phyloP scores from a whole-genome alignment of 2,888 invertebrate genomes.

The Danaus chrysippus region DNA sequence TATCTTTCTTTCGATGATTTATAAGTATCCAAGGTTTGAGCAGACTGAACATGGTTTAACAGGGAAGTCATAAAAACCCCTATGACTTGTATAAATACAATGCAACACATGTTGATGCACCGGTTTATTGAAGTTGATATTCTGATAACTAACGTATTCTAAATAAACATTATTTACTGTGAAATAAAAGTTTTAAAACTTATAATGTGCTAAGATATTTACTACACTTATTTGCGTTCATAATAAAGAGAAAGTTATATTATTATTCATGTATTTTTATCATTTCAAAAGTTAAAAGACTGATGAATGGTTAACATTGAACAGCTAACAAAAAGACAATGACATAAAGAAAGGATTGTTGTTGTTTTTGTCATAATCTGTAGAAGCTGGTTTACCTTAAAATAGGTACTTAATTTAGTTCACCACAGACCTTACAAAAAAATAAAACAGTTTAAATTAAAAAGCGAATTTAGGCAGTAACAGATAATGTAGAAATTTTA shows the following conservation, averaged over 20 bases:
- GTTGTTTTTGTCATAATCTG: conserved; percentile 1
- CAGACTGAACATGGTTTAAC: conserved; percentile 43
- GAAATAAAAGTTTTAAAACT: background rate
- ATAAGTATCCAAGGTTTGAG: conserved; percentile 46
- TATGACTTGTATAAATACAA: conserved; percentile 13
- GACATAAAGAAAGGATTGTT: background rate
- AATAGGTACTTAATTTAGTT: too few species aligned
- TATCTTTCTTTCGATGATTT: conserved; percentile 51
- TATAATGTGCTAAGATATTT: background rate
- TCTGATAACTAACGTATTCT: conserved; percentile 5
- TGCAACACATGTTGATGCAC: conserved; percentile 54
- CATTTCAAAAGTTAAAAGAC: background rate
- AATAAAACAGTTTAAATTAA: too few species aligned
- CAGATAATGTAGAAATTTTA: too few species aligned
- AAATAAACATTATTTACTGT: conserved; percentile 12
- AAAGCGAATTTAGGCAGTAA: too few species aligned
- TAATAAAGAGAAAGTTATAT: background rate
- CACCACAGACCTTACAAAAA: too few species aligned
- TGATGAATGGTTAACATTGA: background rate
- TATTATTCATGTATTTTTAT: background rate
- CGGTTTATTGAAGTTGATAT: conserved; percentile 26
- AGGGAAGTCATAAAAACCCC: conserved; percentile 25
- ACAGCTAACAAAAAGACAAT: conserved; percentile 1
- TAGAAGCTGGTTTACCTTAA: background rate
- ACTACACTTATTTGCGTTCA: background rate